Evolutionary conservation across 2,113 vertebrate species (phyloP).

Genomic region (Apus apus): DNA sequence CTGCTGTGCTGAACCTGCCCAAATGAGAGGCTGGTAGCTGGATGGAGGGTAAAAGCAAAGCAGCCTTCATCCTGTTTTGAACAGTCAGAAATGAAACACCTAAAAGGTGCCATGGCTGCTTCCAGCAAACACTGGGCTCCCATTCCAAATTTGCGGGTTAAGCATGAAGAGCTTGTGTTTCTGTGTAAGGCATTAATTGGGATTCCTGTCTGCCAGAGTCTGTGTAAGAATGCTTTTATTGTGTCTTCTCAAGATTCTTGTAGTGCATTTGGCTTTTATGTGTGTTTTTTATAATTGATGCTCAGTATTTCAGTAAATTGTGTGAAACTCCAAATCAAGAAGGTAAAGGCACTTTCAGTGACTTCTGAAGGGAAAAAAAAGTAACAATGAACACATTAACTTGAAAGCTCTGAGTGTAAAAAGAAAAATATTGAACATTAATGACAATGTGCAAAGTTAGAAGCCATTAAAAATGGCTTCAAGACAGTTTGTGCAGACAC

Average conservation of each 20-base stretch:
- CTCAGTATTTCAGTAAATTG: background rate
- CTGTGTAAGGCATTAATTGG: slow-evolving; percentile 9
- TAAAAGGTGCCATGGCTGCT: background rate
- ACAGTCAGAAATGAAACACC: background rate
- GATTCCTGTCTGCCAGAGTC: background rate
- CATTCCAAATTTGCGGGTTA: background rate
- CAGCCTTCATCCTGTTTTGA: background rate
- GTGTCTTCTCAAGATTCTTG: background rate
- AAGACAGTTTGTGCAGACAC: background rate
- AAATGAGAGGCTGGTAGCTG: background rate
- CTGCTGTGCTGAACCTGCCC: background rate
- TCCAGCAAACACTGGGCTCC: background rate
- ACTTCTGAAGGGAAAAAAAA: background rate
- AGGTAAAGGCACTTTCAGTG: background rate
- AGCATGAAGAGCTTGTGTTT: background rate
- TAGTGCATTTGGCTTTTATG: background rate
- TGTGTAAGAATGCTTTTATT: background rate
- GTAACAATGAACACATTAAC: background rate
- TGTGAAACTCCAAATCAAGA: background rate
- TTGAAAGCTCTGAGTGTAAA: background rate
- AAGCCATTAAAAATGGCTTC: background rate
- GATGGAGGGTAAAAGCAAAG: background rate
- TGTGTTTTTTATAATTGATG: background rate
- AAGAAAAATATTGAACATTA: background rate
- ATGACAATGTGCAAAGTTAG: background rate